A percentile compares a stretch with the other conserved stretches of the same genome.
Conservation (phyloP, 2,797 vertebrate genomes). For the Halcyon leucocephala region DNA sequence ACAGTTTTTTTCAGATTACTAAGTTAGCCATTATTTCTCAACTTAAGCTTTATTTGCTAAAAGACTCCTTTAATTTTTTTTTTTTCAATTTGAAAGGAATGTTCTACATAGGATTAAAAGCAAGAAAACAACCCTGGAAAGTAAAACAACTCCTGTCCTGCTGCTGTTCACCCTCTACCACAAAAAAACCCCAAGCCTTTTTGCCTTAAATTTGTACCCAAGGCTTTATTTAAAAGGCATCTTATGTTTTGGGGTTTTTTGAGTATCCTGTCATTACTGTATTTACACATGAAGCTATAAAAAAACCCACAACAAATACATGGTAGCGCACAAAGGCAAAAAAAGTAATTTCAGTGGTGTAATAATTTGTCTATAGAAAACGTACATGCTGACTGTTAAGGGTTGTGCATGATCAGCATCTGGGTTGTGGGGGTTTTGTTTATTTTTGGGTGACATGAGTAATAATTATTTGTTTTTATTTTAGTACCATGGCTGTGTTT, state of each 20-base stretch:
- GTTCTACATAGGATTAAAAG: not conserved
- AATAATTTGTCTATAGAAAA: not conserved
- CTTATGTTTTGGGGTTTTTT: not conserved
- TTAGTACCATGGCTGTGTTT: not conserved
- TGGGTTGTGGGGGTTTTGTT: accelerated
- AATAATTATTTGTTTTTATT: not conserved
- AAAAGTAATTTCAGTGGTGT: not conserved
- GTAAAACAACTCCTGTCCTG: not conserved
- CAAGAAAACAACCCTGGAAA: not conserved
- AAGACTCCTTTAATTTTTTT: not conserved
- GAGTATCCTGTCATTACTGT: not conserved
- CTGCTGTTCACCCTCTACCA: not conserved
- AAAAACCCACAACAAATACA: not conserved
- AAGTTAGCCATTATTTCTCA: not conserved
- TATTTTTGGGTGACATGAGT: not conserved
- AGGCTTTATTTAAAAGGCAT: not conserved
- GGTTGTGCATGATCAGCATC: not conserved
- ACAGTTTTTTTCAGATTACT: not conserved
- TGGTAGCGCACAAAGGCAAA: not conserved
- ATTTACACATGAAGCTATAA: not conserved
- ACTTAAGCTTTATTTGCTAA: not conserved
- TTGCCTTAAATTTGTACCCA: not conserved
- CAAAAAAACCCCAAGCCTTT: not conserved
- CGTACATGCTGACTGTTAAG: not conserved
- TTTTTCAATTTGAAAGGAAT: not conserved